Conservation (phyloP, 1,140 invertebrate species). For the Temnothorax longispinosus region DNA sequence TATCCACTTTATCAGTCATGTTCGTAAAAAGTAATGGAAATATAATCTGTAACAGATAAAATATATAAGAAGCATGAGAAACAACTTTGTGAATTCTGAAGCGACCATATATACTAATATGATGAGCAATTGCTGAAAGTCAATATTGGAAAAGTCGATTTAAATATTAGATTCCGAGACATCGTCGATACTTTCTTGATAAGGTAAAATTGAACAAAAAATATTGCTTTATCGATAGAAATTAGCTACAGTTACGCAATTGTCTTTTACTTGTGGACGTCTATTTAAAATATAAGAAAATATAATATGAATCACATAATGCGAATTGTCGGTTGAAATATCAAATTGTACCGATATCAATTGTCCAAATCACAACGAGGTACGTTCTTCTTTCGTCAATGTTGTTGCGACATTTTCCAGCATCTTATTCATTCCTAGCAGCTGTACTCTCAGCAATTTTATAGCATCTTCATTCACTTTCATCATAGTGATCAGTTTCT, state of each 20-base stretch:
- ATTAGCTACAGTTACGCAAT: not conserved
- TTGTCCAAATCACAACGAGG: constrained; percentile 28
- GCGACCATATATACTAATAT: not conserved
- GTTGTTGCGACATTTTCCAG: constrained; percentile 76
- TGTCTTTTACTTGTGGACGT: not conserved
- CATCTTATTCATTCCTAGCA: constrained; percentile 79
- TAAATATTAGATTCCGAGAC: not conserved
- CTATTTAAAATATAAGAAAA: not conserved
- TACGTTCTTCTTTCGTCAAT: constrained; percentile 63
- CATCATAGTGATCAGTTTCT: constrained; percentile 75
- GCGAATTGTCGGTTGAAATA: not conserved
- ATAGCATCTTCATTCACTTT: constrained; percentile 79
- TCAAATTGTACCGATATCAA: constrained; percentile 2
- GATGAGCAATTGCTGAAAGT: not conserved
- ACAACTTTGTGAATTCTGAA: not conserved
- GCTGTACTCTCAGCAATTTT: constrained; percentile 76
- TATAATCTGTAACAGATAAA: constrained; percentile 88
- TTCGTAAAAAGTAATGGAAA: constrained; percentile 94
- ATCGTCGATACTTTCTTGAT: not conserved
- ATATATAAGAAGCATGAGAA: not conserved
- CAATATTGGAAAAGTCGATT: not conserved
- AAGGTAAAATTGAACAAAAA: not conserved
- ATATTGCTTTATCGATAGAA: not conserved
- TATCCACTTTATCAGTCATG: constrained; percentile 92
- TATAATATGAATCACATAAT: not conserved